Percentiles rank a stretch among this genome's conserved stretches.
Evolutionary conservation across 2,797 vertebrate species (phyloP).

Genomic region (Intellagama lesueurii): DNA sequence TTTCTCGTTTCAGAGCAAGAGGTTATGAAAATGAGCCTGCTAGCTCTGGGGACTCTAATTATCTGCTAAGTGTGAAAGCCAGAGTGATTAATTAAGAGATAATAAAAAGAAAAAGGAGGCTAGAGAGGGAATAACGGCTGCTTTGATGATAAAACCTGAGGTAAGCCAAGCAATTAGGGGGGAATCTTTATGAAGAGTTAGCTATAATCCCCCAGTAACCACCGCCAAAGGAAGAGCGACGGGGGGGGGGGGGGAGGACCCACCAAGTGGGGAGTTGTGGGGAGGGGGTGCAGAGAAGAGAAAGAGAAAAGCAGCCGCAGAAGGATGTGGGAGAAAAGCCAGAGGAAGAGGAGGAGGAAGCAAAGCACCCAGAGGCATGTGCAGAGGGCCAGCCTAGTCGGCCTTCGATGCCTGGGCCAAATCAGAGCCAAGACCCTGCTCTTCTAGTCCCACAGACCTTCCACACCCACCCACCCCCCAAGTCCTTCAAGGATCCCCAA

Average conservation of each 20-base stretch:
- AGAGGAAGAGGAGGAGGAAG: neutral
- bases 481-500: neutral
- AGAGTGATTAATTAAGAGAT: slow-evolving; percentile 87
- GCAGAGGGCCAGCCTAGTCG: neutral
- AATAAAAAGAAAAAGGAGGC: slow-evolving; percentile 83
- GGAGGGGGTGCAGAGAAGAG: rapidly evolving
- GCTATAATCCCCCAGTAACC: slow-evolving; percentile 77
- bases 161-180: slow-evolving; percentile 81
- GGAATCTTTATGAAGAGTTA: slow-evolving; percentile 80
- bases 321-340: no score
- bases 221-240: slow-evolving; percentile 4
- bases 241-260: neutral
- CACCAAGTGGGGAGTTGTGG: no score
- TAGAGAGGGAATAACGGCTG: slow-evolving; percentile 75
- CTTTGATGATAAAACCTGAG: slow-evolving; percentile 83
- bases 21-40: slow-evolving; percentile 80
- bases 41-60: slow-evolving; percentile 83
- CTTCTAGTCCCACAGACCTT: no score
- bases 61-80: slow-evolving; percentile 83
- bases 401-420: no score
- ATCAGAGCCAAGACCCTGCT: no score
- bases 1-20: slow-evolving; percentile 67
- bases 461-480: no score
- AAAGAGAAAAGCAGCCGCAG: no score
- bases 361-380: no score